A percentile compares a stretch with the other conserved stretches of the same genome.
phyloP scores from a whole-genome alignment of 2,797 vertebrate genomes.

The Tragopan temminckii region DNA sequence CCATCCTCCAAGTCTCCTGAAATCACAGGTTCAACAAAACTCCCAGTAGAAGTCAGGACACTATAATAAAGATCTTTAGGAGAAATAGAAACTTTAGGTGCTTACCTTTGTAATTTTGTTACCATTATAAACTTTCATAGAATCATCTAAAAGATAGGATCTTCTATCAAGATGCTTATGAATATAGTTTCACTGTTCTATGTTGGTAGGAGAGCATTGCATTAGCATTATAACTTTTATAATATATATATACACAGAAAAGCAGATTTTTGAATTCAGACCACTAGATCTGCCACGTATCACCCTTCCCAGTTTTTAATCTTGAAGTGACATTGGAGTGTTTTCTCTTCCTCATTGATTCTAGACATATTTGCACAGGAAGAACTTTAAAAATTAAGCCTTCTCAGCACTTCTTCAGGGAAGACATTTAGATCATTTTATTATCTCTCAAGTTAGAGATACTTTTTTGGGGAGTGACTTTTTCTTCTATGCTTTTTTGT shows the following conservation, averaged over 20 bases:
- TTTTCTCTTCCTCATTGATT: not conserved
- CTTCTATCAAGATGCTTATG: not conserved
- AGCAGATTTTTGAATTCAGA: not conserved
- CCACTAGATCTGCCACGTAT: not conserved
- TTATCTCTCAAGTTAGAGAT: not conserved
- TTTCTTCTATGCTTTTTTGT: too few species aligned
- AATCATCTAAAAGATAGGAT: too few species aligned
- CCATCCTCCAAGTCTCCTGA: not conserved
- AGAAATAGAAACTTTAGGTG: not conserved
- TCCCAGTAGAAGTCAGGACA: not conserved
- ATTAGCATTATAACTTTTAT: not conserved
- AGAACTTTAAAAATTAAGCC: not conserved
- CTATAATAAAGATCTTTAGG: not conserved
- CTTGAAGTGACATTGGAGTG: not conserved
- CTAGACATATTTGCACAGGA: rapidly evolving
- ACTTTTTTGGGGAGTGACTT: rapidly evolving
- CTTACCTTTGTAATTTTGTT: not conserved
- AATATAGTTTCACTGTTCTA: not conserved
- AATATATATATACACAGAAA: not conserved
- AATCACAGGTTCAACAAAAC: not conserved
- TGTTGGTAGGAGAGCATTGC: not conserved
- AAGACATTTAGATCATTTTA: not conserved
- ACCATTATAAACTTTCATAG: not conserved
- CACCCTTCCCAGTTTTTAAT: not conserved
- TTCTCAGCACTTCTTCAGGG: not conserved